Base-by-base conservation (phyloP, 2,797 vertebrate species). In the Somateria mollissima region DNA sequence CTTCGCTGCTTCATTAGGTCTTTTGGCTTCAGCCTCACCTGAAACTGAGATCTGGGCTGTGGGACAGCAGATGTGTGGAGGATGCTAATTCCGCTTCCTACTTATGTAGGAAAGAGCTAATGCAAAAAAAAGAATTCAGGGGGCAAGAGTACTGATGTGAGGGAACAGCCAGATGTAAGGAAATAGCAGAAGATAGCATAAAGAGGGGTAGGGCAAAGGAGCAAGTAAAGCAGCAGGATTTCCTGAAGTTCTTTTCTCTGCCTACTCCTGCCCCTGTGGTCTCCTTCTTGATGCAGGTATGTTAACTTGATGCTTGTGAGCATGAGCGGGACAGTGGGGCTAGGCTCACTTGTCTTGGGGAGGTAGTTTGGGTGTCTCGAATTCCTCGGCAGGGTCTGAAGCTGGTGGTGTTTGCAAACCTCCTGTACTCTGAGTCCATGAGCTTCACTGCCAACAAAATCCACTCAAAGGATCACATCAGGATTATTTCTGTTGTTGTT, bases 221-320 rank as follows among this genome's bases (percentile, higher is more conserved):
- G 6, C 2, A 6, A 10, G 15, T 39, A 30, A 21, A 8, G 39
- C 2, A 39, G 2, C 1, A 53, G 25, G 21, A 4, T 7, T 77
- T 58, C 47, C 6, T 10, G 1, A 9, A 11, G 4, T 28, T 28
- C 0, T 4, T 32, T 11, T 58, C 66, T 11, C 36, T 77, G 16
- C 8, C 9, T 27, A 0, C 0, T 1, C 16, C 28, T 4, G 13
- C 10, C 16, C 30, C 30, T 4, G 5, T 10, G 3, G 28, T 69
- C 10, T 51, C 6, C 27, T 70, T 25, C 43, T 60, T 10, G 18
- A 25, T 36, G 7, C 30, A 47, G 41, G 22, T 54, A 19, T 13
- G 12, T 69, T 61, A 24, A 1, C 28, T 41, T 5, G 2, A 18
- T 41, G 43, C 36, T 75, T 13, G 5, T 15, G 7, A 36, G 70